Evolutionary conservation across 2,888 invertebrate species (phyloP), one percentile per base, ranked within the genome.

Genomic region (Polyommatus icarus): DNA sequence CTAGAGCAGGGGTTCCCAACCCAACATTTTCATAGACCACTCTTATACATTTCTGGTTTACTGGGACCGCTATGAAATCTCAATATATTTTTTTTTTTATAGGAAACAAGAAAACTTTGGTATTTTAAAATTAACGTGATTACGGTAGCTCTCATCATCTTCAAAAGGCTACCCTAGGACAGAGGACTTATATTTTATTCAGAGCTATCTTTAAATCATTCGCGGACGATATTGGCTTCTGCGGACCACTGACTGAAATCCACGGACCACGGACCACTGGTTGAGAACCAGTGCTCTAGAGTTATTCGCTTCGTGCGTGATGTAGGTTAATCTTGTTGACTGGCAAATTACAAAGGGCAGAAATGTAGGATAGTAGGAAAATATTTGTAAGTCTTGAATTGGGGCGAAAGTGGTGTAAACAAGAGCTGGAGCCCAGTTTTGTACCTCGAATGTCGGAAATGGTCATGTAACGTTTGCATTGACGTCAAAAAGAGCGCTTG

Each of bases 291-390:
- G 40, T 15, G 50, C 50, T 12, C 50, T 67, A 15, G 67, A 12
- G 3, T 67, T 67, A 32, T 67, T 29, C 20, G 12, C 61, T 29
- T 59, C 20, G 61, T 61, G 61, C 67, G 67, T 67, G 67, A 67
- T 32, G 67, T 67, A 29, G 67, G 67, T 67, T 67, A 67, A 67
- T 67, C 67, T 67, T 67, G 67, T 67, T 67, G 67, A 67, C 67
- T 67, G 29, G 12, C 4, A 61, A 61, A 61, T 24, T 24, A 61
- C 29, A 67, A 15, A 32, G 67, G 67, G 24, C 12, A 24, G 32
- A 67, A 32, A 67, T 67, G 12, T 67, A 29, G 67, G 67, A 12
- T 61, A 61, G 61, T 20, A 61, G 24, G 61, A 61, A 61, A 32
- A 67, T 67, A 20, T 67, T 67, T 67, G 24, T 10, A 61, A 61